phyloP scores from a whole-genome alignment of 2,888 invertebrate species.

The Orgyia antiqua region DNA sequence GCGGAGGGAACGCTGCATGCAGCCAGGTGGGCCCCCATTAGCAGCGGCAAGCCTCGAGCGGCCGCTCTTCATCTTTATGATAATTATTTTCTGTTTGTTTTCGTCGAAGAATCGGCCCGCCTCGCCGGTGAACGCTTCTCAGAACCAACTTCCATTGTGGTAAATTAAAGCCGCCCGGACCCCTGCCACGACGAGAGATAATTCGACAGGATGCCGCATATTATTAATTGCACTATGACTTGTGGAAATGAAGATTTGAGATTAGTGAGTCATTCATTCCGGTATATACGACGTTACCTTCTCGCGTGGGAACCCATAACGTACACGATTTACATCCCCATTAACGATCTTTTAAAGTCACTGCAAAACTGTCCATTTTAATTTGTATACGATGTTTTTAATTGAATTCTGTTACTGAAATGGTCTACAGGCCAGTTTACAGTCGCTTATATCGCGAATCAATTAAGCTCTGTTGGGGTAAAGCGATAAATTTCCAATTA shows the following conservation, averaged over 20 bases:
- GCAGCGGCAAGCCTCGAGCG: constrained; percentile 70
- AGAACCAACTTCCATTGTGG: constrained; percentile 76
- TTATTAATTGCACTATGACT: constrained; percentile 79
- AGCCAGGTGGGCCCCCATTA: constrained; percentile 76
- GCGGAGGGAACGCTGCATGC: constrained; percentile 33
- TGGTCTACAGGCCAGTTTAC: constrained; percentile 37
- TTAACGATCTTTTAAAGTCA: constrained; percentile 39
- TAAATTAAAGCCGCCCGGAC: constrained; percentile 77
- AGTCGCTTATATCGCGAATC: constrained; percentile 53
- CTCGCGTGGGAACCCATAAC: constrained; percentile 66
- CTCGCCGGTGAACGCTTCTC: constrained; percentile 71
- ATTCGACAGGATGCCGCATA: constrained; percentile 79
- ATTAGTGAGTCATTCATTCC: constrained; percentile 77
- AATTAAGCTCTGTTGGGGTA: constrained; percentile 55
- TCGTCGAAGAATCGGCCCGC: constrained; percentile 75
- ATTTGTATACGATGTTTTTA: constrained; percentile 35
- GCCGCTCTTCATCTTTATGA: constrained; percentile 78
- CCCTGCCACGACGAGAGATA: constrained; percentile 76
- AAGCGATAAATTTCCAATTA: constrained; percentile 69
- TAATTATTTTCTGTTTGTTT: constrained; percentile 79
- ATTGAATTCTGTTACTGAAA: constrained; percentile 37
- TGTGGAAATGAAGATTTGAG: constrained; percentile 74
- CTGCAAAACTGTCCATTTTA: constrained; percentile 31
- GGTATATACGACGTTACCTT: constrained; percentile 48
- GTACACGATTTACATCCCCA: constrained; percentile 53